Base-by-base conservation (phyloP, 1,140 invertebrate species). In the Eubasilissa regina region DNA sequence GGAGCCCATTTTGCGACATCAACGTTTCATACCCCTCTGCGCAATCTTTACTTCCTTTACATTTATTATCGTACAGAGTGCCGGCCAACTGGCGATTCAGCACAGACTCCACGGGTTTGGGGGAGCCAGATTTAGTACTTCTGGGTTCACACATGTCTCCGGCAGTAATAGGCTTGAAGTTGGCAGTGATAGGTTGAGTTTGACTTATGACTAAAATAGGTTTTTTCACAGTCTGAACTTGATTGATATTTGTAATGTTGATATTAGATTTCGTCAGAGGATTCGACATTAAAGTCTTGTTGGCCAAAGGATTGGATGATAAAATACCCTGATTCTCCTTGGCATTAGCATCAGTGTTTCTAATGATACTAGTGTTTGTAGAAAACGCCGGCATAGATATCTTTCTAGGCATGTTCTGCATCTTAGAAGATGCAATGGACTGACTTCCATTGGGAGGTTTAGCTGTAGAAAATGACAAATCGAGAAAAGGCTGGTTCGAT, bases 251-350 rank as follows among this genome's bases (percentile, higher is more conserved):
- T 11, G 75, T 73, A 19, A 79, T 79, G 75, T 77, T 82, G 21
- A 70, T 64, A 73, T 75, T 80, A 51, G 81, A 77, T 77, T 79
- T 82, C 8, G 55, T 77, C 56, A 80, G 58, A 55, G 75, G 78
- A 77, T 76, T 77, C 4, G 58, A 35, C 70, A 80, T 78, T 13
- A 83, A n/a, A 19, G 21, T 79, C 60, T 80, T 81, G 44, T 76
- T 78, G 9, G 79, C 81, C 12, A 79, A 77, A n/a, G 81, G 81
- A 77, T 83, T 80, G 7, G 81, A 83, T 4, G 81, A 83, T 8
- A 83, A 64, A 55, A 83, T 81, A 45, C 47, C 72, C 19, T 78
- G 79, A 70, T 80, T 78, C 44, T 80, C 81, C 64, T 82, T 82
- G 4, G 55, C 53, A 56, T 80, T 75, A 19, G 35, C 19, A 44